Evolutionary conservation across 2,113 vertebrate genomes (phyloP).

Genomic region (Entelurus aequoreus): DNA sequence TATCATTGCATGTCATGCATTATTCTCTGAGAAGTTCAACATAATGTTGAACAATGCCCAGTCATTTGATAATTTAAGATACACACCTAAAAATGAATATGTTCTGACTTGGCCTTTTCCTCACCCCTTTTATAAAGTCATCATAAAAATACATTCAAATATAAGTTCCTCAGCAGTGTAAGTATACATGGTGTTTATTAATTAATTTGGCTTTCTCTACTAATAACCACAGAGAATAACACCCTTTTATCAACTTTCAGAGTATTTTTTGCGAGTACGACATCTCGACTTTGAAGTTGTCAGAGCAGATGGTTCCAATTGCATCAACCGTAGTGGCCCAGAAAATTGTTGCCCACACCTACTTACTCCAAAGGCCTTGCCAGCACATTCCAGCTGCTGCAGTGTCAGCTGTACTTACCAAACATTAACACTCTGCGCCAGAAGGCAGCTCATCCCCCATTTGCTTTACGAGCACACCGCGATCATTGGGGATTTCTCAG

Average conservation of each 20-base stretch:
- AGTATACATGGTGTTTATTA: not conserved
- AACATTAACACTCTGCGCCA: slow-evolving; percentile 25
- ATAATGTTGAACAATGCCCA: not conserved
- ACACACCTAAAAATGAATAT: not conserved
- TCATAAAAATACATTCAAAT: not conserved
- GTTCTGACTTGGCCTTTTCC: not conserved
- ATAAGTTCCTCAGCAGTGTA: not conserved
- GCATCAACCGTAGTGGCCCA: not conserved
- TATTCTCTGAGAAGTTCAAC: not conserved
- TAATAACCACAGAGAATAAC: not conserved
- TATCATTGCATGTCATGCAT: not conserved
- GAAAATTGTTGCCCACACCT: slow-evolving; percentile 8
- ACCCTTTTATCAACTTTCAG: not conserved
- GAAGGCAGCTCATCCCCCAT: slow-evolving; percentile 17
- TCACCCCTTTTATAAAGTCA: not conserved
- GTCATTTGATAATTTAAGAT: not conserved
- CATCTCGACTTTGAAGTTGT: not conserved
- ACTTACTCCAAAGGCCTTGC: slow-evolving; percentile 27
- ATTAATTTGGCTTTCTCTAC: not conserved
- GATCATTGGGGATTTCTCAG: slow-evolving; percentile 18
- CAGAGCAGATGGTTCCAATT: slow-evolving; percentile 2
- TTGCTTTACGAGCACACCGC: slow-evolving; percentile 25
- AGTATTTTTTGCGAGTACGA: not conserved
- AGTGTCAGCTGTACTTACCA: slow-evolving; percentile 54
- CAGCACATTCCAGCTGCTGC: slow-evolving; percentile 63